A percentile compares a stretch with the other conserved stretches of the same genome.
phyloP scores from a whole-genome alignment of 2,888 invertebrate genomes.

The Orthosia gracilis region DNA sequence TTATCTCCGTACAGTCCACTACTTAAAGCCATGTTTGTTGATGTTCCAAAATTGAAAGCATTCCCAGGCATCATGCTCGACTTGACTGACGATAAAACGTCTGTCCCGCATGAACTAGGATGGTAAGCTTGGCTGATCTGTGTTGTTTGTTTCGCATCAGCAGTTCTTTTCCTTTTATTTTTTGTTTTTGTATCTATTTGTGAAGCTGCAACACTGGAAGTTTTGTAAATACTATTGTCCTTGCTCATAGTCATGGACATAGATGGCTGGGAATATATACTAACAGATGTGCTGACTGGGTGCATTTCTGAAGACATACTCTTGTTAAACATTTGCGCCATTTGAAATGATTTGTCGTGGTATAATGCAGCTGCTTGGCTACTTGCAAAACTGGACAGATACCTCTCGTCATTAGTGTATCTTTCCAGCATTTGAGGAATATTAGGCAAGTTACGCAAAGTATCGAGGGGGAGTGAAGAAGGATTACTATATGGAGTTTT shows the following conservation, averaged over 20 bases:
- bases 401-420: slow-evolving; percentile 90
- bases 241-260: slow-evolving; percentile 79
- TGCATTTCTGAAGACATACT: slow-evolving; percentile 84
- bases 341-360: slow-evolving; percentile 91
- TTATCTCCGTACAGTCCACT: slow-evolving; percentile 92
- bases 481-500: slow-evolving; percentile 84
- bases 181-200: slow-evolving; percentile 81
- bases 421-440: slow-evolving; percentile 92
- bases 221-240: slow-evolving; percentile 83
- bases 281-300: slow-evolving; percentile 78
- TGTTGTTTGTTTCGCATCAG: slow-evolving; percentile 77
- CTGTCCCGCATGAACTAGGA: slow-evolving; percentile 92
- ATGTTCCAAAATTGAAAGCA: slow-evolving; percentile 96
- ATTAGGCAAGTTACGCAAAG: slow-evolving; percentile 90
- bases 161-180: slow-evolving; percentile 82
- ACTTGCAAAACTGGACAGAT: slow-evolving; percentile 88
- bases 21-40: slow-evolving; percentile 91
- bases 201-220: slow-evolving; percentile 68
- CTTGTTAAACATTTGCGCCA: slow-evolving; percentile 92
- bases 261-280: slow-evolving; percentile 83
- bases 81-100: slow-evolving; percentile 84
- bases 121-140: slow-evolving; percentile 88
- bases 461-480: slow-evolving; percentile 87
- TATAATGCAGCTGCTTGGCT: slow-evolving; percentile 85
- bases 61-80: slow-evolving; percentile 94